Evolutionary conservation across 2,797 vertebrate genomes (phyloP).

Genomic region (Pseudotriccus pelzelni): DNA sequence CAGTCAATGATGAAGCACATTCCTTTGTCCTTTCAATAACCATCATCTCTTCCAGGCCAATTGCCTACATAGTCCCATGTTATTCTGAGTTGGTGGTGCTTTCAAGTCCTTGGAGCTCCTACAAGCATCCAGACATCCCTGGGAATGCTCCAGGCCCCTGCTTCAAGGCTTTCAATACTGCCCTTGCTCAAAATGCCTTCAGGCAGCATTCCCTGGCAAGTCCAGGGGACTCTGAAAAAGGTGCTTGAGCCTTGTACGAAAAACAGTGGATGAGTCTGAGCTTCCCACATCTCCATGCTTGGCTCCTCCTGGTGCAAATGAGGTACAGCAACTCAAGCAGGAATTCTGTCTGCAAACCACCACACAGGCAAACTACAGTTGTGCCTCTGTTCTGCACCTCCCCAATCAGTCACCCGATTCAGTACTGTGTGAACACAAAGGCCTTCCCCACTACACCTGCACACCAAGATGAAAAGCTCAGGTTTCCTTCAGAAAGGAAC

Average conservation of each 20-base stretch:
- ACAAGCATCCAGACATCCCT: background rate
- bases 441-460: background rate
- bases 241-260: accelerated
- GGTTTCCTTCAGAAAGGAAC: background rate
- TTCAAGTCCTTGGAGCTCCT: background rate
- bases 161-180: background rate
- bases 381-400: background rate
- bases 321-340: background rate
- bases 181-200: background rate
- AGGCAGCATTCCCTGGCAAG: background rate
- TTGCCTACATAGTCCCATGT: background rate
- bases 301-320: background rate
- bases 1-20: background rate
- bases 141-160: background rate
- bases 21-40: background rate
- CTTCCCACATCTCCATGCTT: background rate
- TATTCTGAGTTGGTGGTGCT: background rate
- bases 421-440: background rate
- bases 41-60: background rate
- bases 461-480: background rate
- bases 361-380: accelerated
- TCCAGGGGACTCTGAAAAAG: background rate
- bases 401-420: accelerated
- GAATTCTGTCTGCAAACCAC: background rate
- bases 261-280: accelerated